Conservation (phyloP, 2,113 vertebrate species). For the Odontesthes bonariensis region DNA sequence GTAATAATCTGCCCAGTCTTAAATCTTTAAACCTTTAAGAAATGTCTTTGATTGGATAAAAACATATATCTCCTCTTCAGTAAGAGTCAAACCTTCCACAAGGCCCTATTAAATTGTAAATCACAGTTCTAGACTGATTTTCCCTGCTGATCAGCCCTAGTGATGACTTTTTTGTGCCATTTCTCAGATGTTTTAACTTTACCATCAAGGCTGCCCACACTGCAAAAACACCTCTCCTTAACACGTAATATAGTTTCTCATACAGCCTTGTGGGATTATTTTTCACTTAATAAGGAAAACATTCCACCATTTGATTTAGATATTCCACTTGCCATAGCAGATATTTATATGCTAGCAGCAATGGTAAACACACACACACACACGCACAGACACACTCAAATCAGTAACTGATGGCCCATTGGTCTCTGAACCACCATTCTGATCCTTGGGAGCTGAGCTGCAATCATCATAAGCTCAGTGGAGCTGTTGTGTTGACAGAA, state of each 20-base stretch:
- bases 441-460: conserved; percentile 30
- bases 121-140: conserved; percentile 32
- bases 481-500: conserved; percentile 53
- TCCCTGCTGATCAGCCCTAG: conserved; percentile 5
- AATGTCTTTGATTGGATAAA: not conserved
- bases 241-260: conserved; percentile 53
- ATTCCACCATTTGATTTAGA: conserved; percentile 37
- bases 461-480: conserved; percentile 34
- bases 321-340: conserved; percentile 23
- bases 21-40: conserved; percentile 21
- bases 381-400: conserved; percentile 20
- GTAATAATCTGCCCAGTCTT: conserved; percentile 10
- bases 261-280: conserved; percentile 42
- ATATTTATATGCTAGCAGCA: not conserved
- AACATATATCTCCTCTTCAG: not conserved
- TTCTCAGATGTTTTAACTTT: conserved; percentile 58
- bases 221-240: conserved; percentile 8
- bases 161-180: conserved; percentile 46
- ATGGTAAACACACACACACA: conserved; percentile 17
- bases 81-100: not conserved
- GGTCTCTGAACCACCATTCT: conserved; percentile 41
- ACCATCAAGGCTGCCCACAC: conserved; percentile 33
- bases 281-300: conserved; percentile 57
- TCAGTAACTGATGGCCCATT: conserved; percentile 26
- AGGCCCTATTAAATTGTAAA: conserved; percentile 23